Conservation (phyloP, 2,113 vertebrate species). For the Gallinago undulata region DNA sequence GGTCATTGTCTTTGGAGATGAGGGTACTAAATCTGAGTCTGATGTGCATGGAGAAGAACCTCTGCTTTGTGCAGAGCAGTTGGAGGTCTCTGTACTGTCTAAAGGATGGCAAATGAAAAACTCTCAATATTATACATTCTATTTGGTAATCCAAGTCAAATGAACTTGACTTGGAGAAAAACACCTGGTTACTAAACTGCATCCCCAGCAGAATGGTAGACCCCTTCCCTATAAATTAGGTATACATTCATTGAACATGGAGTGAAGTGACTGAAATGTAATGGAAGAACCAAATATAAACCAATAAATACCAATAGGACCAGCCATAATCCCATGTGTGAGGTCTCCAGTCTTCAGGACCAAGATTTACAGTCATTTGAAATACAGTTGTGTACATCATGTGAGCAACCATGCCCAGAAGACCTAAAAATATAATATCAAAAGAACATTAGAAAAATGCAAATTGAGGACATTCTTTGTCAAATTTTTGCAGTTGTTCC, state of each 20-base stretch:
- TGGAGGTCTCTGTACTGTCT: not conserved
- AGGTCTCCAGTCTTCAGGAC: constrained; percentile 97
- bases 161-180: not conserved
- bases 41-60: not conserved
- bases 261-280: not conserved
- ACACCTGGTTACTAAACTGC: not conserved
- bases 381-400: constrained; percentile 99
- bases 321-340: constrained; percentile 98
- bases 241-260: not conserved
- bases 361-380: constrained; percentile 94
- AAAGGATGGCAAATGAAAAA: not conserved
- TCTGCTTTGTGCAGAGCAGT: not conserved
- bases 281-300: not conserved
- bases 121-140: not conserved
- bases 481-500: not conserved
- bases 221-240: not conserved
- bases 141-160: not conserved
- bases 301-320: constrained; percentile 90
- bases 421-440: constrained; percentile 73
- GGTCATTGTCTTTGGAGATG: not conserved
- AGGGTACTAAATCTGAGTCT: not conserved
- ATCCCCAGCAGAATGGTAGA: not conserved
- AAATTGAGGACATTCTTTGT: not conserved
- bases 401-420: constrained; percentile 96
- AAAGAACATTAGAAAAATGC: not conserved